phyloP scores from a whole-genome alignment of 2,113 vertebrate species.

The Narcine bancroftii region DNA sequence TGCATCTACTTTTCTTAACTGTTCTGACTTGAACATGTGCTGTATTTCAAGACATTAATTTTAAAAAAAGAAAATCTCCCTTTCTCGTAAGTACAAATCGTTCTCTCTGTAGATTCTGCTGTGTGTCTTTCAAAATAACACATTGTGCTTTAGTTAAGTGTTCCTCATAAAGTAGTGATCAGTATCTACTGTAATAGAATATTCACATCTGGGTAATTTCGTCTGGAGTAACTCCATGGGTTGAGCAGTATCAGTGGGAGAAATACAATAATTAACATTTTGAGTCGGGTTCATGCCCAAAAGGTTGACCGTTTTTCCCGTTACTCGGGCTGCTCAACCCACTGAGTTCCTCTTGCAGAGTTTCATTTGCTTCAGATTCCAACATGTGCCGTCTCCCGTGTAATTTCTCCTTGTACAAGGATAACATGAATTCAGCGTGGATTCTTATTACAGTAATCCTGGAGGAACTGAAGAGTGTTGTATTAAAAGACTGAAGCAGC shows the following conservation, averaged over 20 bases:
- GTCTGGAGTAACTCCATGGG: too few relatives aligned
- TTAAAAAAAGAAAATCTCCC: not conserved
- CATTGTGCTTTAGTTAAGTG: not conserved
- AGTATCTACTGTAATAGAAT: not conserved
- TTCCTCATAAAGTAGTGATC: constrained; percentile 4
- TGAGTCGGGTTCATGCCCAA: too few relatives aligned
- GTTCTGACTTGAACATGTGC: not conserved
- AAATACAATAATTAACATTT: too few relatives aligned
- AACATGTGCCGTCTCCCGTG: too few relatives aligned
- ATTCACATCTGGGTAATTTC: not conserved
- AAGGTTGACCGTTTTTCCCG: too few relatives aligned
- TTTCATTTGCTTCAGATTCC: too few relatives aligned
- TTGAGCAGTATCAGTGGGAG: too few relatives aligned
- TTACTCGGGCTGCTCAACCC: too few relatives aligned
- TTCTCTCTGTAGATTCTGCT: not conserved
- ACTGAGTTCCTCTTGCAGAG: too few relatives aligned
- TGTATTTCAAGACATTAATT: not conserved
- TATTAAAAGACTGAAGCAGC: not conserved
- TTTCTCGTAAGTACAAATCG: not conserved
- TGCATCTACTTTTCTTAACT: not conserved
- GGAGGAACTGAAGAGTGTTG: not conserved
- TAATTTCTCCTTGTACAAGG: not conserved
- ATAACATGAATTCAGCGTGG: constrained; percentile 7
- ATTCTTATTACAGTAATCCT: constrained; percentile 1
- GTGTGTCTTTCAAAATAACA: not conserved